phyloP scores from a whole-genome alignment of 1,140 invertebrate genomes.

The Caenorhabditis latens region DNA sequence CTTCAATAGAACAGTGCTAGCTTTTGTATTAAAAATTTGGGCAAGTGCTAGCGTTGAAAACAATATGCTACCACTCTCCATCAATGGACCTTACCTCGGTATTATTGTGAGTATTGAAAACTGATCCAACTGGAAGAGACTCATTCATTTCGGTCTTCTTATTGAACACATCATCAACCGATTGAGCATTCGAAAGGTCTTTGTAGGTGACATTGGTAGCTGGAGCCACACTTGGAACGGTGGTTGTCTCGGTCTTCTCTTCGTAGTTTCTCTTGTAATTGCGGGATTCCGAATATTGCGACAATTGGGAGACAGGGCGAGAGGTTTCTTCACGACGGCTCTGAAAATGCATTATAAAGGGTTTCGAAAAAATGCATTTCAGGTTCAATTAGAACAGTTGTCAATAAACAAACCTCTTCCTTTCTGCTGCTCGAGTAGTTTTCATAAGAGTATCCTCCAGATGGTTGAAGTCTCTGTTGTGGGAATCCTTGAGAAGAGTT shows the following conservation, averaged over 20 bases:
- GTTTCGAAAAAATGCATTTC: no score
- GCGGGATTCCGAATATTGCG: constrained; percentile 40
- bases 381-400: not conserved
- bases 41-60: no score
- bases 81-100: constrained; percentile 57
- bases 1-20: no score
- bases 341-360: no score
- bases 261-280: constrained; percentile 59
- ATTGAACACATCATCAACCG: constrained; percentile 64
- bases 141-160: constrained; percentile 70
- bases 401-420: constrained; percentile 59
- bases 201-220: constrained; percentile 32
- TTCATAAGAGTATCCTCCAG: constrained; percentile 38
- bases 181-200: constrained; percentile 49
- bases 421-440: constrained; percentile 40
- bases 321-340: constrained; percentile 49
- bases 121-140: constrained; percentile 67
- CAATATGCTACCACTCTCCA: no score
- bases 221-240: constrained; percentile 36
- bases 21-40: no score
- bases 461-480: constrained; percentile 38
- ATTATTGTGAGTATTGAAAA: constrained; percentile 70
- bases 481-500: constrained; percentile 47
- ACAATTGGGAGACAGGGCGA: constrained; percentile 58
- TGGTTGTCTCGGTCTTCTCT: constrained; percentile 58